Percentiles rank a stretch among this genome's conserved stretches.
Conservation (phyloP, 2,888 invertebrate genomes). For the Allygus modestus region DNA sequence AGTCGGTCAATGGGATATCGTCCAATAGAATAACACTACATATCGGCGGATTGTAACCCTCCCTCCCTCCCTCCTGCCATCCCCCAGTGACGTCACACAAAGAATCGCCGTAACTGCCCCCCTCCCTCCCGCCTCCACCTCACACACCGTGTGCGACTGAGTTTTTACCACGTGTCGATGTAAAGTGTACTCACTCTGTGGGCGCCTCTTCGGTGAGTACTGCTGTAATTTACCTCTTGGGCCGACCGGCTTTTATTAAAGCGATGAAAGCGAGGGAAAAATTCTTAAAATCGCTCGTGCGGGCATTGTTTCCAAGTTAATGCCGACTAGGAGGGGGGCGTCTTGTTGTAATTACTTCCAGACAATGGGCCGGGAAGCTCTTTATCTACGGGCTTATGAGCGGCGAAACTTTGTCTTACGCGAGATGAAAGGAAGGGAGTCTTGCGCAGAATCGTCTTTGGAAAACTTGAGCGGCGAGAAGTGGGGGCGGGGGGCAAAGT, state of each 20-base stretch:
- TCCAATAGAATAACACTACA: slow-evolving; percentile 56
- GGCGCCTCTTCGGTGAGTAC: background rate
- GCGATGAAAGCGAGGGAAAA: slow-evolving; percentile 9
- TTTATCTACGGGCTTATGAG: slow-evolving; percentile 57
- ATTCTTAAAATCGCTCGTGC: slow-evolving; percentile 45
- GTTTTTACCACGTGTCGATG: slow-evolving; percentile 17
- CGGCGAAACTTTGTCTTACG: slow-evolving; percentile 55
- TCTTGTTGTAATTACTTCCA: slow-evolving; percentile 57
- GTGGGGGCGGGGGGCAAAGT: slow-evolving; percentile 32
- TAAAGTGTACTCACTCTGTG: background rate
- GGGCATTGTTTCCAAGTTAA: slow-evolving; percentile 53
- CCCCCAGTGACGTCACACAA: slow-evolving; percentile 36
- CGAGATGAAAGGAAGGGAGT: slow-evolving; percentile 41
- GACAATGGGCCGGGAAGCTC: slow-evolving; percentile 57
- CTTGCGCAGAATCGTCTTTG: slow-evolving; percentile 50
- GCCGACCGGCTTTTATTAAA: slow-evolving; percentile 15
- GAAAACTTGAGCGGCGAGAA: background rate
- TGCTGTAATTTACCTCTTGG: slow-evolving; percentile 27
- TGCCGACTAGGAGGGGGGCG: slow-evolving; percentile 23
- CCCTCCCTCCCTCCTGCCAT: background rate
- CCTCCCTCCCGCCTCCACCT: slow-evolving; percentile 1
- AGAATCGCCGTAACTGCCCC: slow-evolving; percentile 9
- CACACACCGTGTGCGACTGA: background rate
- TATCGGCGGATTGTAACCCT: slow-evolving; percentile 50
- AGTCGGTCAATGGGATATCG: slow-evolving; percentile 58